Base-by-base conservation (phyloP, 2,888 invertebrate genomes). In the Eurois occulta region DNA sequence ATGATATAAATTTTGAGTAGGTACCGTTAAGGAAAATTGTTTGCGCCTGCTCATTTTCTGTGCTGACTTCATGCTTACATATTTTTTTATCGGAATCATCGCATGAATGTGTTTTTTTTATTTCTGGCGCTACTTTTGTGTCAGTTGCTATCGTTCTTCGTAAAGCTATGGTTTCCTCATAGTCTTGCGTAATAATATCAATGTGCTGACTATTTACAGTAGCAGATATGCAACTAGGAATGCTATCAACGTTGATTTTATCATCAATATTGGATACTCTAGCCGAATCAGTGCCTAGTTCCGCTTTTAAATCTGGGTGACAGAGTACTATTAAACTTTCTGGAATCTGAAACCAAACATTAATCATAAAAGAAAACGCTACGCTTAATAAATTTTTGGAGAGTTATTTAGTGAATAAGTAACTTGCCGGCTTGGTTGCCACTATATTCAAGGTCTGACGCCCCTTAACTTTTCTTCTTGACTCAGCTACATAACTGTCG, bases 11-110 rank as follows among this genome's bases (percentile, higher is more conserved):
- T 52, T n/a, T 10, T 55, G 75, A 38, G 35, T 92, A 96, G 28
- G 43, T 93, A 96, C 96, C 96, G 75, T 94, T 92, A 78, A 95
- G 90, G 90, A 96, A 96, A 89, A 96, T 93, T 48, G 93, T 92
- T 84, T 94, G 91, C 1, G 94, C 93, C 60, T 91, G 86, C 52
- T 91, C 86, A 85, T 92, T 91, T 84, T 93, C 93, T 32, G 87
- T 86, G 41, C 89, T 87, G n/a, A 87, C 81, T 79, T 90, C 83
- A 72, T 87, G 84, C 71, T 90, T 90, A 78, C 84, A 88, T 72
- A 90, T 84, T 72, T 90, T 91, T 46, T 91, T 85, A 41, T 92
- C 91, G 81, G 91, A 90, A 67, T 92, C 85, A 78, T 91, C 91
- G 24, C 90, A 89, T 4, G 91, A 86, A 72, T 64, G 41, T 46